These are phyloP conservation scores for Diplolepis rosae DNA, from an alignment of 2,888 invertebrate genomes.

Conservation along the genomic window DNA sequence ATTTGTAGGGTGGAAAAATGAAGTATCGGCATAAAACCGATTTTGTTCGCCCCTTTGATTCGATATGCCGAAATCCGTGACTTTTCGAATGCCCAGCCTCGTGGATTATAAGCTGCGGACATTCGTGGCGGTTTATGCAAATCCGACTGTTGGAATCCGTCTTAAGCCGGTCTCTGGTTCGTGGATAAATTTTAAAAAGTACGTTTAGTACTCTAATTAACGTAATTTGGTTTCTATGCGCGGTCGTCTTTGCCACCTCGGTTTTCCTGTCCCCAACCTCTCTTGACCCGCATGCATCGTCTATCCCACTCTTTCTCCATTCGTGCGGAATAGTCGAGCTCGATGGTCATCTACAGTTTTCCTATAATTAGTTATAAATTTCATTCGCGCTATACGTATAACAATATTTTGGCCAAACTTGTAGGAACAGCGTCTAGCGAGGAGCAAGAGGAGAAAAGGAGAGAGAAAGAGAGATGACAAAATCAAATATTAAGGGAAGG, in stretches of 20 bases:
- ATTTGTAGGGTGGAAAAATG: slow-evolving; percentile 13
- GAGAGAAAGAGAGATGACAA: not conserved
- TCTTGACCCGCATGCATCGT: not conserved
- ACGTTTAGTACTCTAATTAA: slow-evolving; percentile 64
- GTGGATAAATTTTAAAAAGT: slow-evolving; percentile 43
- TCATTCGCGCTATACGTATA: slow-evolving; percentile 64
- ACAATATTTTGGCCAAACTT: slow-evolving; percentile 63
- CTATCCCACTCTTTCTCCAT: not conserved
- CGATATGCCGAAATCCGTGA: slow-evolving; percentile 16
- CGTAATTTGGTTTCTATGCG: slow-evolving; percentile 61
- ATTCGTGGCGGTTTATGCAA: slow-evolving; percentile 45
- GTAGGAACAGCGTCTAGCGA: slow-evolving; percentile 25
- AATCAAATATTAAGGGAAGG: slow-evolving; percentile 41
- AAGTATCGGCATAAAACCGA: slow-evolving; percentile 18
- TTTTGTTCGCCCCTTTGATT: not conserved
- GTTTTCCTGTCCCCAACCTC: not conserved
- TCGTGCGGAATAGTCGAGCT: slow-evolving; percentile 11
- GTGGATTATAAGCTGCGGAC: slow-evolving; percentile 45
- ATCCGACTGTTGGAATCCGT: slow-evolving; percentile 55
- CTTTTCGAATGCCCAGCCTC: slow-evolving; percentile 32
- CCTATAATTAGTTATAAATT: slow-evolving; percentile 72
- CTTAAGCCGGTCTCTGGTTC: slow-evolving; percentile 55
- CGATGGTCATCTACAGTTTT: slow-evolving; percentile 69
- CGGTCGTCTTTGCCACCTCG: slow-evolving; percentile 46
- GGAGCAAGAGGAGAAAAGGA: not conserved